These are phyloP conservation scores for Patagioenas fasciata DNA, from an alignment of 2,113 vertebrate genomes.

Conservation along the genomic window DNA sequence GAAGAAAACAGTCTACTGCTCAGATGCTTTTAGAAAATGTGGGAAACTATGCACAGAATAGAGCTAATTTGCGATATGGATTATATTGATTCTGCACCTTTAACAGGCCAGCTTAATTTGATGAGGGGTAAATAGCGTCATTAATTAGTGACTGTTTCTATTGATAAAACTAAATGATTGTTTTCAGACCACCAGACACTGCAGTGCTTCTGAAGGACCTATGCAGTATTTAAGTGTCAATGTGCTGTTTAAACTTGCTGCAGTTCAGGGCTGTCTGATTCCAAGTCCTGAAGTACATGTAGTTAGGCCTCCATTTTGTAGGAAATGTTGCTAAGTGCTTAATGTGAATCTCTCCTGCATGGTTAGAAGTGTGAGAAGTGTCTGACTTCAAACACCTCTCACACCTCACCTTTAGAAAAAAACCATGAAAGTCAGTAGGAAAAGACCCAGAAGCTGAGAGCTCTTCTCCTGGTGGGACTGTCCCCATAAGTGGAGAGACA, in stretches of 20 bases:
- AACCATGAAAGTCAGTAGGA: not conserved
- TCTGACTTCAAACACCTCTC: not conserved
- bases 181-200: not conserved
- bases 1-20: not conserved
- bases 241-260: not conserved
- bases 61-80: slow-evolving; percentile 9
- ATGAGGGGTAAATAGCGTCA: not conserved
- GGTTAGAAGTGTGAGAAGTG: not conserved
- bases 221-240: not conserved
- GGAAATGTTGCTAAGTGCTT: not conserved
- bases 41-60: not conserved
- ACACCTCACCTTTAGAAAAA: not conserved
- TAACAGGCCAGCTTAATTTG: not conserved
- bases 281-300: not conserved
- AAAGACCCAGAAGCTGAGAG: not conserved
- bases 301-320: not conserved
- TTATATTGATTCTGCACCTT: slow-evolving; percentile 6
- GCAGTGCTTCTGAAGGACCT: not conserved
- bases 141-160: slow-evolving; percentile 27
- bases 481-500: not conserved
- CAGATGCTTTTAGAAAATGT: not conserved
- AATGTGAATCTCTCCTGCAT: not conserved
- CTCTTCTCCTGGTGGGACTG: not conserved
- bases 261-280: not conserved
- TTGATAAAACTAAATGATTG: not conserved